These are phyloP conservation scores for Avahi laniger DNA, from an alignment of 2,797 vertebrate genomes.

Conservation along the genomic window DNA sequence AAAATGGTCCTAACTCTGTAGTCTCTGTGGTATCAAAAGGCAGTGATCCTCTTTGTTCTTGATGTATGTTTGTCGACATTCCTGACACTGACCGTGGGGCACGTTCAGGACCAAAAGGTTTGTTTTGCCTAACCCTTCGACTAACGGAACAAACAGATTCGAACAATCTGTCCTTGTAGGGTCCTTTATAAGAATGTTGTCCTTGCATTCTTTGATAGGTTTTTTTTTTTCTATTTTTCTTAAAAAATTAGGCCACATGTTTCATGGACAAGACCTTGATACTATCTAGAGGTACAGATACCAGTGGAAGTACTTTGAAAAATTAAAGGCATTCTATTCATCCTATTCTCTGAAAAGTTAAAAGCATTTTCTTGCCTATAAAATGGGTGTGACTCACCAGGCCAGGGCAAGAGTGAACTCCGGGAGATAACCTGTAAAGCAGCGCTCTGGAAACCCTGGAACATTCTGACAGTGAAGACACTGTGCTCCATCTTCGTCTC, in stretches of 20 bases:
- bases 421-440: fast-evolving
- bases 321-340: not conserved
- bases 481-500: fast-evolving
- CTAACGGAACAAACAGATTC: not conserved
- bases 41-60: not conserved
- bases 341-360: not conserved
- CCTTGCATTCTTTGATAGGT: conserved; percentile 61
- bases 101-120: not conserved
- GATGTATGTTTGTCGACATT: conserved; percentile 26
- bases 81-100: not conserved
- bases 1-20: not conserved
- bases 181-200: not conserved
- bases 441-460: not conserved
- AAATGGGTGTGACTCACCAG: not conserved
- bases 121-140: not conserved
- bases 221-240: conserved; percentile 32
- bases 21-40: not conserved
- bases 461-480: fast-evolving
- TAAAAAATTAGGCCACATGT: not conserved
- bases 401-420: fast-evolving
- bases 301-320: not conserved
- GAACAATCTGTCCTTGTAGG: not conserved
- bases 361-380: not conserved
- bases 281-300: not conserved
- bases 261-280: not conserved